Percentiles rank a stretch among this genome's conserved stretches.
Conservation (phyloP, 2,797 vertebrate genomes). For the Pempheris klunzingeri region DNA sequence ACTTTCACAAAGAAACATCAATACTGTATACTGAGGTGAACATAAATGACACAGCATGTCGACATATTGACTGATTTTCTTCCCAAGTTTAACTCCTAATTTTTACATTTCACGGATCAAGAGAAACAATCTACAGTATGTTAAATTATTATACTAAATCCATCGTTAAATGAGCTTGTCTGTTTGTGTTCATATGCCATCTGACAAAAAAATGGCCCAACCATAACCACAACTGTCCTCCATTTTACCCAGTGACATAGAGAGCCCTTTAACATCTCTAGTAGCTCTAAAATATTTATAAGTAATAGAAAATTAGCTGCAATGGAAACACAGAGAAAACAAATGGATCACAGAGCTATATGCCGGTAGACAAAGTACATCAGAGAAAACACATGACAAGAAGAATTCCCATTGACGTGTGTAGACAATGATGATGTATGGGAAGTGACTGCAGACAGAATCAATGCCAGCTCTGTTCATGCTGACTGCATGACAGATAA, state of each 20-base stretch:
- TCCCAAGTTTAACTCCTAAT: neutral
- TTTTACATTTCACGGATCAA: neutral
- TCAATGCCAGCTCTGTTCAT: neutral
- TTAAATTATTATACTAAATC: too few relatives aligned
- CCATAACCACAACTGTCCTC: too few relatives aligned
- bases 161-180: too few relatives aligned
- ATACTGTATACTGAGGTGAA: neutral
- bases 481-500: neutral
- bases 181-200: too few relatives aligned
- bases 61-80: neutral
- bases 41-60: neutral
- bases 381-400: neutral
- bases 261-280: too few relatives aligned
- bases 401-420: neutral
- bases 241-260: too few relatives aligned
- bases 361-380: neutral
- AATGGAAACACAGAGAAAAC: too few relatives aligned
- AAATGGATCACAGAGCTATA: too few relatives aligned
- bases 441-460: neutral
- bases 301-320: too few relatives aligned
- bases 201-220: too few relatives aligned
- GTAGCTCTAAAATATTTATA: too few relatives aligned
- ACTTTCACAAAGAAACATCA: slow-evolving; percentile 9
- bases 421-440: neutral
- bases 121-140: too few relatives aligned